Evolutionary conservation across 2,113 vertebrate genomes (phyloP).

Genomic region (Phasianus colchicus): DNA sequence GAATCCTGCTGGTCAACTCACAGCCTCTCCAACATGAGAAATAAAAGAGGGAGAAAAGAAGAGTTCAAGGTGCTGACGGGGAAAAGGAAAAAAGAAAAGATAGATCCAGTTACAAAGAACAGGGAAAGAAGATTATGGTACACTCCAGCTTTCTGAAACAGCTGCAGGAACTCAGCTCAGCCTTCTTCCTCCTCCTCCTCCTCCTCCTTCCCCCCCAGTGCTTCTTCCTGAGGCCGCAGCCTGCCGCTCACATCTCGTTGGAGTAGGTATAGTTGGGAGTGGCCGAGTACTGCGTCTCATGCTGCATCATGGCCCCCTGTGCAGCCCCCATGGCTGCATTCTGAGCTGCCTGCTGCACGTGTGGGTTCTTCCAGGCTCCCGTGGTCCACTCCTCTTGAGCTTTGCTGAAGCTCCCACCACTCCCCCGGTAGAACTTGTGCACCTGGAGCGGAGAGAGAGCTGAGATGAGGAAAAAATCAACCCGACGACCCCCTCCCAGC

Average conservation of each 20-base stretch:
- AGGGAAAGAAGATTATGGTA: constrained; percentile 41
- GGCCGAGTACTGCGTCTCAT: constrained; percentile 89
- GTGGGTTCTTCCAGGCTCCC: constrained; percentile 97
- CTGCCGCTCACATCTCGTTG: constrained; percentile 89
- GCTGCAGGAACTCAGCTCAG: constrained; percentile 50
- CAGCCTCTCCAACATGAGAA: constrained; percentile 25
- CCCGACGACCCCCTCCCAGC: background rate
- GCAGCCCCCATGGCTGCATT: constrained; percentile 92
- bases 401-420: constrained; percentile 95
- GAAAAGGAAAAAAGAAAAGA: fast-evolving
- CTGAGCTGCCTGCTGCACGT: constrained; percentile 95
- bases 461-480: background rate
- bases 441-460: constrained; percentile 77
- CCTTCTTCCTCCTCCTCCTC: constrained; percentile 22
- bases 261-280: constrained; percentile 96
- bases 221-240: constrained; percentile 11
- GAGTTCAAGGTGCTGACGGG: background rate
- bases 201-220: background rate
- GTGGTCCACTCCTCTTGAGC: constrained; percentile 98
- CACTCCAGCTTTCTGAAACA: constrained; percentile 50
- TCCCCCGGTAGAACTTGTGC: constrained; percentile 96
- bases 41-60: background rate
- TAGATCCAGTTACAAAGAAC: constrained; percentile 44
- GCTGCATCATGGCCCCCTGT: constrained; percentile 89
- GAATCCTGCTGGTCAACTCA: constrained; percentile 58